Conservation (phyloP, 1,140 invertebrate species). For the Drosophila kikkawai region DNA sequence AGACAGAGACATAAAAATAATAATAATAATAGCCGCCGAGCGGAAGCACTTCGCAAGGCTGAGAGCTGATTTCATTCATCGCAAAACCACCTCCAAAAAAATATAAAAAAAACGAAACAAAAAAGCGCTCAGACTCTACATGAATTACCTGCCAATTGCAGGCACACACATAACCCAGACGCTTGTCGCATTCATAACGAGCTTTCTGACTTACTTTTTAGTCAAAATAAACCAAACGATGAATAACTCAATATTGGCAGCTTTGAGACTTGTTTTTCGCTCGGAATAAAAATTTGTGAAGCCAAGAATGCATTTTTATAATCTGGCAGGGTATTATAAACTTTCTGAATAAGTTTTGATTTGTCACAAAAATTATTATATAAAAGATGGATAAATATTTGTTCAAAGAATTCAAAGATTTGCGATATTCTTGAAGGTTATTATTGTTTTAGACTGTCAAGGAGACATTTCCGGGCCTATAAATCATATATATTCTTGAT, state of each 20-base stretch:
- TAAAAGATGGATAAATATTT: too few species aligned
- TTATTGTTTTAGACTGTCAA: too few species aligned
- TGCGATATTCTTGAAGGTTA: too few species aligned
- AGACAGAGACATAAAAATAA: constrained; percentile 42
- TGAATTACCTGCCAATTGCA: constrained; percentile 69
- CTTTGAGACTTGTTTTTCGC: constrained; percentile 38
- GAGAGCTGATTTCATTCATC: constrained; percentile 68
- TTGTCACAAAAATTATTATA: too few species aligned
- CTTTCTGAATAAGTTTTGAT: too few species aligned
- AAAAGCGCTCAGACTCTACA: constrained; percentile 30
- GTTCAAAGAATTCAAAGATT: too few species aligned
- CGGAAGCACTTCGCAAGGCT: constrained; percentile 74
- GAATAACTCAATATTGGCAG: constrained; percentile 25
- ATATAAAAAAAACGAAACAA: constrained; percentile 1
- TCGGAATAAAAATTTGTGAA: too few species aligned
- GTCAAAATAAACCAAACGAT: constrained; percentile 25
- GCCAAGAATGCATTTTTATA: too few species aligned
- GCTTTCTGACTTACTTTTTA: constrained; percentile 50
- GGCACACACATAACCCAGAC: constrained; percentile 23
- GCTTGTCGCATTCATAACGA: constrained; percentile 55
- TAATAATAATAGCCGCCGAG: constrained; percentile 51
- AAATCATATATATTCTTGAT: too few species aligned
- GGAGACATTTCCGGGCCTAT: too few species aligned
- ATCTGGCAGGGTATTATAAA: too few species aligned
- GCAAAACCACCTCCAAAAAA: constrained; percentile 12